Percentiles rank a stretch among this genome's conserved stretches.
Conservation (phyloP, 2,113 vertebrate genomes). For the Brachyhypopomus gauderio region DNA sequence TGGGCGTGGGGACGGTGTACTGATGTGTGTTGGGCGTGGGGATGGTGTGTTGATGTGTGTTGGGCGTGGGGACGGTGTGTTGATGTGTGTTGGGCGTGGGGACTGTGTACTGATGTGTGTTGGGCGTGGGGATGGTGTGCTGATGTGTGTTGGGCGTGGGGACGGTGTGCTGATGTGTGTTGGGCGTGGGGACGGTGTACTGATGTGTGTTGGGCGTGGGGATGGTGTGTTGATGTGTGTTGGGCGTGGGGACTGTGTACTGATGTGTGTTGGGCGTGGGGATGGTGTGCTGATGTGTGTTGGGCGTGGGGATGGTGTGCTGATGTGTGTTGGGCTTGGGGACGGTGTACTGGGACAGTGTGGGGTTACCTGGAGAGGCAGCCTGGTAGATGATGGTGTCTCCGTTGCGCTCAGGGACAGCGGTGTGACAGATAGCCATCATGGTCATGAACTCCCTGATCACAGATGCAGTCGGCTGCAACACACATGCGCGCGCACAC, state of each 20-base stretch:
- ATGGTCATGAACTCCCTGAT: conserved; percentile 99
- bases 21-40: no score
- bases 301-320: neutral
- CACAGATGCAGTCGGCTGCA: conserved; percentile 89
- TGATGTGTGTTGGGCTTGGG: neutral
- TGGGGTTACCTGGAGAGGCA: conserved; percentile 85
- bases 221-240: neutral
- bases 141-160: no score
- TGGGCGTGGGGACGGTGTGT: no score
- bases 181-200: no score
- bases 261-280: neutral
- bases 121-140: no score
- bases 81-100: no score
- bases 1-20: no score
- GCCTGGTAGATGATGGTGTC: conserved; percentile 92
- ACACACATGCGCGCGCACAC: conserved; percentile 10
- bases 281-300: neutral
- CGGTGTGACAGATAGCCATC: conserved; percentile 98
- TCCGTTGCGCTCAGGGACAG: conserved; percentile 87
- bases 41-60: no score
- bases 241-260: neutral
- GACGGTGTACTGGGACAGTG: no score
- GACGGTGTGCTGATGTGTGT: no score
- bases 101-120: no score
- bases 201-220: no score